Conservation (phyloP, 2,888 invertebrate species). For the Campoletis raptor region DNA sequence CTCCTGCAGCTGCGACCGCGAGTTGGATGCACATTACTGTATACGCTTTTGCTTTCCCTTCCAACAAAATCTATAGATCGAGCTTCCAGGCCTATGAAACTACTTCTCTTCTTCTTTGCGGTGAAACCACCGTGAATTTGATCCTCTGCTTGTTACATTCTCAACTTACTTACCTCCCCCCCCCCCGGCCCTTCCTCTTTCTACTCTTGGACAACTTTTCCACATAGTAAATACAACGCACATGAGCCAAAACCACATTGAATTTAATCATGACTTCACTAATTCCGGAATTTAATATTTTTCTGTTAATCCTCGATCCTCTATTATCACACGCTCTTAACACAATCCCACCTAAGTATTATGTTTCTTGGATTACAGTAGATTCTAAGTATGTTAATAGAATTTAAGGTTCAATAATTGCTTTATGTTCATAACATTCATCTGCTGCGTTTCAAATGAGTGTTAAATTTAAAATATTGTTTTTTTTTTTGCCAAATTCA, state of each 20-base stretch:
- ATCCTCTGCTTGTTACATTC: conserved; percentile 39
- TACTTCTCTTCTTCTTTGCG: conserved; percentile 10
- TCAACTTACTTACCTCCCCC: conserved; percentile 11
- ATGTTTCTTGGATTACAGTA: background rate
- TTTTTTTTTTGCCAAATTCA: too few species aligned
- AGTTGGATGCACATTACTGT: conserved; percentile 31
- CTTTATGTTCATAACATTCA: too few species aligned
- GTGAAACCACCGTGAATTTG: conserved; percentile 42
- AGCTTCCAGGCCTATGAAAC: conserved; percentile 24
- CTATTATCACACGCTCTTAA: background rate
- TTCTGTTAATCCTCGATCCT: background rate
- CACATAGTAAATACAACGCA: too few species aligned
- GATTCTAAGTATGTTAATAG: background rate
- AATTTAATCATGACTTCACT: background rate
- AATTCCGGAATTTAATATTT: background rate
- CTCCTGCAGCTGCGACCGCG: conserved; percentile 42
- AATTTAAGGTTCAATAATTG: too few species aligned
- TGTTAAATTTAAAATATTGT: too few species aligned
- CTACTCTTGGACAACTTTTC: background rate
- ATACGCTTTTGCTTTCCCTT: conserved; percentile 5
- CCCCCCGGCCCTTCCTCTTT: background rate
- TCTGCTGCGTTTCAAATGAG: too few species aligned
- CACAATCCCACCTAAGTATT: background rate
- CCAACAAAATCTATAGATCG: background rate
- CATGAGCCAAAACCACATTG: background rate